These are phyloP conservation scores for Cryptosula pallasiana DNA, from an alignment of 2,888 invertebrate species.

Conservation along the genomic window DNA sequence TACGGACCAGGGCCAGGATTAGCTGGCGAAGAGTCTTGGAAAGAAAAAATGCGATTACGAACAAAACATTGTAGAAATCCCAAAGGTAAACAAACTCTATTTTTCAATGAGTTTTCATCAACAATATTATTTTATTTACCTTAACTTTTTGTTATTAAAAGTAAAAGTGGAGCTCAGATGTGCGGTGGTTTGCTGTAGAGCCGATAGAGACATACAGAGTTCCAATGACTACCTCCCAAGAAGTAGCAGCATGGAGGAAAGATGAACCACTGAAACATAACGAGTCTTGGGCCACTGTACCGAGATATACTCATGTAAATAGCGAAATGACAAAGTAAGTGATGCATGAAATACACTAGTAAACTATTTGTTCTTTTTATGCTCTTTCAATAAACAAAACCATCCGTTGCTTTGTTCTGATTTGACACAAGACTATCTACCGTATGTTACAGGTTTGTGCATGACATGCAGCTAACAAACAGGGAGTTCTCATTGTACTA, in stretches of 20 bases:
- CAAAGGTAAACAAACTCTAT: conserved; percentile 37
- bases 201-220: conserved; percentile 39
- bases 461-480: conserved; percentile 46
- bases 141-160: no score
- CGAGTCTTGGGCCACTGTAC: conserved; percentile 47
- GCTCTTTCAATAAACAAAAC: no score
- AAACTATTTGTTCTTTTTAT: no score
- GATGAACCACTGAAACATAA: conserved; percentile 40
- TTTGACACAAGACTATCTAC: background rate
- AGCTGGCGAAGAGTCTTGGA: conserved; percentile 36
- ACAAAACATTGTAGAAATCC: conserved; percentile 44
- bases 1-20: conserved; percentile 41
- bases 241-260: conserved; percentile 43
- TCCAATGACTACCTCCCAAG: conserved; percentile 39
- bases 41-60: conserved; percentile 43
- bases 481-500: conserved; percentile 43
- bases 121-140: no score
- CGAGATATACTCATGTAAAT: conserved; percentile 40
- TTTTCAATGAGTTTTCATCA: no score
- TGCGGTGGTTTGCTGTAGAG: no score
- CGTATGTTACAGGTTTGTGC: conserved; percentile 43
- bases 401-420: no score
- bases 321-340: conserved; percentile 52
- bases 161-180: no score
- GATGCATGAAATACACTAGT: no score